A percentile compares a stretch with the other conserved stretches of the same genome.
Conservation (phyloP, 1,140 invertebrate genomes). For the Anastrepha obliqua region DNA sequence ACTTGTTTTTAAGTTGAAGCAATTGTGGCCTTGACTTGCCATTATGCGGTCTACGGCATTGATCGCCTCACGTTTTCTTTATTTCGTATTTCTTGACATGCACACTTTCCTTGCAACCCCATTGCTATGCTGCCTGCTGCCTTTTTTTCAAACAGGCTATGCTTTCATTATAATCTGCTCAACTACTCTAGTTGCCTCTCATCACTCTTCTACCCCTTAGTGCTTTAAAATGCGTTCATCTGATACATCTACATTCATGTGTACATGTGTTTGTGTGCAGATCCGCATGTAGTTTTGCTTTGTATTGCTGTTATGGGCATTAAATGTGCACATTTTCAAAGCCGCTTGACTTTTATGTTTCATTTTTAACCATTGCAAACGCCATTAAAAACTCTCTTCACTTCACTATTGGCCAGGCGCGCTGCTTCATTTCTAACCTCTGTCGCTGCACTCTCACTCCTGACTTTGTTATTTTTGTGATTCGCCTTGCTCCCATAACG, state of each 20-base stretch:
- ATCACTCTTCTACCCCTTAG: background rate
- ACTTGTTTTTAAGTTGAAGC: background rate
- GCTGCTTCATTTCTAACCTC: background rate
- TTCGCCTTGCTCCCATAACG: background rate
- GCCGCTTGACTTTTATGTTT: conserved; percentile 1
- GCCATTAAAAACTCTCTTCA: conserved; percentile 24
- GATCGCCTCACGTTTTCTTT: background rate
- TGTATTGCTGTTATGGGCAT: background rate
- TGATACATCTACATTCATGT: background rate
- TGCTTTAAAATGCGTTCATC: background rate
- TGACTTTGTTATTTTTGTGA: background rate
- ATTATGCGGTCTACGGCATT: background rate
- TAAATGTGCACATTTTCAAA: background rate
- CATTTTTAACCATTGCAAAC: conserved; percentile 3
- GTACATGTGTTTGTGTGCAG: background rate
- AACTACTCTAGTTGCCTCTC: background rate
- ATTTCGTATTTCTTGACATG: background rate
- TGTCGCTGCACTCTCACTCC: background rate
- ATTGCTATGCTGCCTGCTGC: no score
- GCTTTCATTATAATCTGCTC: background rate
- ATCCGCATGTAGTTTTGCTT: background rate
- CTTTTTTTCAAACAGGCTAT: no score
- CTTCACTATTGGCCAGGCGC: background rate
- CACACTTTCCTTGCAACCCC: background rate
- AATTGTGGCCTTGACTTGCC: background rate